Base-by-base conservation (phyloP, 2,888 invertebrate species). In the Nomada lathburiana region DNA sequence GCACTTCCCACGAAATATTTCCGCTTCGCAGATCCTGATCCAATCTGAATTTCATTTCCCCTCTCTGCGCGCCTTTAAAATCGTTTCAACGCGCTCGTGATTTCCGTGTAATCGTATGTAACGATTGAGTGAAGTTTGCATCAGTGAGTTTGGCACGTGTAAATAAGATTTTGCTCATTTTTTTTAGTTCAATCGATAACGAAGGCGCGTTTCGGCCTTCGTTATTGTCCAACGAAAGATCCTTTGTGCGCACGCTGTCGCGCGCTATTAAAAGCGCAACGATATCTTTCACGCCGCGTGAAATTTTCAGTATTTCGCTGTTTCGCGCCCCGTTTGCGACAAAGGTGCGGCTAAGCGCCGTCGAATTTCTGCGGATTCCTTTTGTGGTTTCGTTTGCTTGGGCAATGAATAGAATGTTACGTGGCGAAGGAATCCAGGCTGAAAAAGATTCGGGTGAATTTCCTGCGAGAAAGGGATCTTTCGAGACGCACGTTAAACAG, bases 261-360 rank as follows among this genome's bases (percentile, higher is more conserved):
- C 64, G 77, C 69, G 69, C 57, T 44, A 44, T 59, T 55, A 68
- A 76, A 67, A 76, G 77, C 67, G 53, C 67, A 76, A 47, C 77
- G 77, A 53, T 59, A 77, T 67, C 52, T 76, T 76, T 57, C 62
- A 16, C 23, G 50, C 7, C 55, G 20, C 55, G 29, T 23, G 26
- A 23, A 63, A 71, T 64, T 76, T 76, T 29, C 72, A 42, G 26
- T n/a, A 10, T 50, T 20, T 36, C n/a, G 26, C 29, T 16, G 20
- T 29, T 16, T 18, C 42, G 26, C 36, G 13, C 20, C 4, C 29
- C 26, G 50, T 11, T n/a, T 10, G 53, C 29, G 20, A 52, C 18
- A 42, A 55, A 20, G 26, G 42, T 10, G 16, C n/a, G 20, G 42
- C 55, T 68, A 68, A 68, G 44, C 55, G 68, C 42, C 42, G 55